These are phyloP conservation scores for Larimichthys crocea DNA, from an alignment of 2,113 vertebrate species.

Conservation along the genomic window DNA sequence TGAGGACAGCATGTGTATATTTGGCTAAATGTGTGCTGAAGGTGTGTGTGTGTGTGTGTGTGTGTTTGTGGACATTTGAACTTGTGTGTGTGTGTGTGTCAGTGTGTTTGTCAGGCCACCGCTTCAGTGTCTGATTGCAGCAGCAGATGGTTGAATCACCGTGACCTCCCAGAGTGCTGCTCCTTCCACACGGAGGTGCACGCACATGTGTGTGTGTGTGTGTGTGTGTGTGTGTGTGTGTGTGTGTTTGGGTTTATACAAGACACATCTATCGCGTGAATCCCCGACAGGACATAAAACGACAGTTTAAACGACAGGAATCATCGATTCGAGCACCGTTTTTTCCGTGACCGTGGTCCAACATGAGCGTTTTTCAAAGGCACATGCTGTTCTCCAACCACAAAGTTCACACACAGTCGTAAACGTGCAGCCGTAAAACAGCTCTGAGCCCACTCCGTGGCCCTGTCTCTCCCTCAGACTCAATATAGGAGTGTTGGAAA, in stretches of 20 bases:
- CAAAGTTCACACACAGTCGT: constrained; percentile 74
- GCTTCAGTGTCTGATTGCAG: constrained; percentile 76
- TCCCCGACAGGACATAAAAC: constrained; percentile 36
- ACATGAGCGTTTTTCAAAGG: constrained; percentile 51
- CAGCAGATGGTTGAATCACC: constrained; percentile 82
- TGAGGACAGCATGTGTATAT: constrained; percentile 49
- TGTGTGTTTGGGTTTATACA: constrained; percentile 31
- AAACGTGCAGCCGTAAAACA: constrained; percentile 73
- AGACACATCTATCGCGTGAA: constrained; percentile 31
- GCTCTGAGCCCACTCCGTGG: constrained; percentile 43
- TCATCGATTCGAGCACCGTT: constrained; percentile 29
- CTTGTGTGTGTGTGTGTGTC: constrained; percentile 22
- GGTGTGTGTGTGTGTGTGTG: constrained; percentile 4
- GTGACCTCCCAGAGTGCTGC: constrained; percentile 77
- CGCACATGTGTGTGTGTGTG: constrained; percentile 17
- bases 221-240: background rate
- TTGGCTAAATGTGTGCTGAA: constrained; percentile 40
- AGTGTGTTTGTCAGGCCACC: constrained; percentile 44
- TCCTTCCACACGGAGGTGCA: constrained; percentile 46
- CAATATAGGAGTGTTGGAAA: constrained; percentile 47
- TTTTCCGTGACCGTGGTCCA: constrained; percentile 21
- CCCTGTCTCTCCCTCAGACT: constrained; percentile 52
- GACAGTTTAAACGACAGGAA: constrained; percentile 35
- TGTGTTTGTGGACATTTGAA: constrained; percentile 17
- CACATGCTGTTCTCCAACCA: constrained; percentile 69